Conservation (phyloP, 2,113 vertebrate genomes). For the Anoura caudifer region DNA sequence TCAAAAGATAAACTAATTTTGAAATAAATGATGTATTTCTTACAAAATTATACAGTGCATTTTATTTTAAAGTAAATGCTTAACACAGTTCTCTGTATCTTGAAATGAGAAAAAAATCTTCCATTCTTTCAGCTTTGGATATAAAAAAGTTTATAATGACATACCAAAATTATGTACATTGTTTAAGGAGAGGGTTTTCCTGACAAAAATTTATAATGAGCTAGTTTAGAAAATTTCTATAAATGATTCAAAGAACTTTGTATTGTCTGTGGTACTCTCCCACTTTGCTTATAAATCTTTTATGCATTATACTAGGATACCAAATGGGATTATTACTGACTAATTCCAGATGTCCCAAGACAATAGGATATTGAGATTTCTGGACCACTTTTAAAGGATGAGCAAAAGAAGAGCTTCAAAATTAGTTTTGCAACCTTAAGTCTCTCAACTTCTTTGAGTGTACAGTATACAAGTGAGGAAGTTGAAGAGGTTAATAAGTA, state of each 20-base stretch:
- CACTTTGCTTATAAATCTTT: constrained; percentile 35
- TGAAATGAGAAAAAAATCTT: constrained; percentile 75
- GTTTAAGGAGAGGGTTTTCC: constrained; percentile 71
- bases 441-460: not conserved
- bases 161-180: constrained; percentile 72
- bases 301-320: not conserved
- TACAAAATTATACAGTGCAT: constrained; percentile 71
- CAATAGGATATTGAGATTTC: not conserved
- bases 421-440: not conserved
- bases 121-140: constrained; percentile 70
- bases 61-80: constrained; percentile 76
- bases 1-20: constrained; percentile 79
- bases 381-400: not conserved
- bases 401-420: not conserved
- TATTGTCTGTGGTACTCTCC: constrained; percentile 62
- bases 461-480: not conserved
- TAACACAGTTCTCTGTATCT: constrained; percentile 62
- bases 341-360: not conserved
- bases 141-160: constrained; percentile 72
- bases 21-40: constrained; percentile 72
- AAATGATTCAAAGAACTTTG: constrained; percentile 76
- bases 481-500: not conserved
- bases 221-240: constrained; percentile 76
- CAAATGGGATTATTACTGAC: not conserved
- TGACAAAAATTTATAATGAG: constrained; percentile 80